A percentile compares a stretch with the other conserved stretches of the same genome.
Evolutionary conservation across 1,140 invertebrate genomes (phyloP).

Genomic region (Rhagoletis zephyria): DNA sequence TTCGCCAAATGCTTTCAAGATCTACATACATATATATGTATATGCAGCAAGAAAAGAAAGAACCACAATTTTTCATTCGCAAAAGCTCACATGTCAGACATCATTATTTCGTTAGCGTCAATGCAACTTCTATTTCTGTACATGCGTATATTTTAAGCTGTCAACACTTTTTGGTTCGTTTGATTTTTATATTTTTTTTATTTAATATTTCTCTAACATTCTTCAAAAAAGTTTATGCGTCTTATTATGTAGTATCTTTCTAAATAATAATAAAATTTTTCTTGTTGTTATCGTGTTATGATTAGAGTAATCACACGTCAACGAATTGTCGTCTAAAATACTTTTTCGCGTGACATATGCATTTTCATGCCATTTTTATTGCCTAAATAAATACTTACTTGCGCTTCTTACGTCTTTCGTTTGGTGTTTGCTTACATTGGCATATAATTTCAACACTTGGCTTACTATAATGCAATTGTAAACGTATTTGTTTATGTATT

Average conservation of each 20-base stretch:
- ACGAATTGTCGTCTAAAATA: slow-evolving; percentile 50
- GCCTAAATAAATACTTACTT: not conserved
- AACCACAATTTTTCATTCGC: too few relatives aligned
- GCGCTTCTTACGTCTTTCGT: not conserved
- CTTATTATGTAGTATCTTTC: not conserved
- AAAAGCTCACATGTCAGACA: slow-evolving; percentile 2
- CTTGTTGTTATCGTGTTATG: slow-evolving; percentile 50
- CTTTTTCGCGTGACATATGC: slow-evolving; percentile 52
- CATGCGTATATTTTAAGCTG: not conserved
- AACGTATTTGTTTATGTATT: too few relatives aligned
- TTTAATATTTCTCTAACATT: too few relatives aligned
- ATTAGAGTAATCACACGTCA: slow-evolving; percentile 54
- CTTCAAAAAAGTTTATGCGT: too few relatives aligned
- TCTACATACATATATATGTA: too few relatives aligned
- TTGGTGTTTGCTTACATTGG: not conserved
- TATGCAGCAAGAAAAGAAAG: too few relatives aligned
- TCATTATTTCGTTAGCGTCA: not conserved
- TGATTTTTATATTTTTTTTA: not conserved
- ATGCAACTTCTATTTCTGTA: not conserved
- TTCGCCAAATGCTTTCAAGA: too few relatives aligned
- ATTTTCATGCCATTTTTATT: slow-evolving; percentile 22
- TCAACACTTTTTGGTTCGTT: not conserved
- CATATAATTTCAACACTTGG: not conserved
- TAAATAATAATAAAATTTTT: not conserved
- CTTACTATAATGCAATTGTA: not conserved